Conservation (phyloP, 2,113 vertebrate species). For the Scalopus aquaticus region DNA sequence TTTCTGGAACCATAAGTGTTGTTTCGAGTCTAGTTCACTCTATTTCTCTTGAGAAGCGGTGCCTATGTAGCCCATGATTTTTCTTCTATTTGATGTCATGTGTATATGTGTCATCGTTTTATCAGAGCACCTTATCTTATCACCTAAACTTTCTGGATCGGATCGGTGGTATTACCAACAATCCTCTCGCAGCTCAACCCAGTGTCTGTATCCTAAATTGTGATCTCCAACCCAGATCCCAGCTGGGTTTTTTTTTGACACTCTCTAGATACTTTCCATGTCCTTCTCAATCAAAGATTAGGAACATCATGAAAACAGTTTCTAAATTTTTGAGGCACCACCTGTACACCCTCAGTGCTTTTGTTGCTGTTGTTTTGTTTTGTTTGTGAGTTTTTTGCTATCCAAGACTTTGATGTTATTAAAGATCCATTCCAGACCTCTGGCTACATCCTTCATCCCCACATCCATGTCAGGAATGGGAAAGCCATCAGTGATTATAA, state of each 20-base stretch:
- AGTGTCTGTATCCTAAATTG: neutral
- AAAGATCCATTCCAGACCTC: neutral
- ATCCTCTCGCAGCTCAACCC: neutral
- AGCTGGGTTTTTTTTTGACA: neutral
- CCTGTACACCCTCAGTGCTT: neutral
- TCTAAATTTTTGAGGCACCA: neutral
- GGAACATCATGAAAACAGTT: neutral
- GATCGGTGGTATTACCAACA: neutral
- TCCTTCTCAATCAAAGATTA: conserved; percentile 13
- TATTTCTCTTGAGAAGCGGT: conserved; percentile 57
- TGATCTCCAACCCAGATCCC: neutral
- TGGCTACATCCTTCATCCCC: neutral
- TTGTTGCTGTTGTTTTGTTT: neutral
- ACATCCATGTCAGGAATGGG: neutral
- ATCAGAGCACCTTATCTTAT: neutral
- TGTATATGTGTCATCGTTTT: conserved; percentile 9
- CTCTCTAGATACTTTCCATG: neutral
- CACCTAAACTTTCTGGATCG: neutral
- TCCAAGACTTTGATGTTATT: neutral
- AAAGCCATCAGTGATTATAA: neutral
- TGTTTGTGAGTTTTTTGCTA: neutral
- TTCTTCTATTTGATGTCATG: conserved; percentile 44
- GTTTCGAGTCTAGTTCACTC: neutral
- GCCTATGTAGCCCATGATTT: neutral
- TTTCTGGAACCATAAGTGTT: conserved; percentile 36